Conservation (phyloP, 1,140 invertebrate species). For the Myzus persicae region DNA sequence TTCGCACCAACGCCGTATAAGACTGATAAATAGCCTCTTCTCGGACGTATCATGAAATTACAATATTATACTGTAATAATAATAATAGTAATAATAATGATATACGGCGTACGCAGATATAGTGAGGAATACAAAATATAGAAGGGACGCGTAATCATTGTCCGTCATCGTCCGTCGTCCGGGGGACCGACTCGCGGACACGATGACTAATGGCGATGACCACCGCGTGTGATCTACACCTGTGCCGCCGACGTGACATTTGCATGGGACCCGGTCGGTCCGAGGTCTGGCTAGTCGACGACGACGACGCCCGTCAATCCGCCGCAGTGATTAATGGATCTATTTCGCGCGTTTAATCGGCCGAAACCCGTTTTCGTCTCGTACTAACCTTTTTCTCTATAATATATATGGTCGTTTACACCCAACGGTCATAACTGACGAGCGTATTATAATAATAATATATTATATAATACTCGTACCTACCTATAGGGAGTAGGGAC, state of each 20-base stretch:
- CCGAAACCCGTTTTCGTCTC: background rate
- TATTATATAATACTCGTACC: background rate
- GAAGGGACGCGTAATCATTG: background rate
- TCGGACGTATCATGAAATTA: background rate
- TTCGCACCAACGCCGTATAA: background rate
- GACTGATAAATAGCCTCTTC: constrained; percentile 31
- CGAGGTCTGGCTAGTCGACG: background rate
- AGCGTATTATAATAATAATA: background rate
- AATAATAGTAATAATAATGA: background rate
- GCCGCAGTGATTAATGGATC: background rate
- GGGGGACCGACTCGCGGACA: background rate
- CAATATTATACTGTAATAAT: background rate
- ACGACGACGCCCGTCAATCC: background rate
- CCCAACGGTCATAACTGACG: background rate
- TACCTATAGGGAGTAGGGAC: background rate
- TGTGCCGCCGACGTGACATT: background rate
- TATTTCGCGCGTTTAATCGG: constrained; percentile 5
- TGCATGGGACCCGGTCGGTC: background rate
- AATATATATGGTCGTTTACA: background rate
- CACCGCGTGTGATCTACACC: background rate
- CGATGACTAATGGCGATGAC: constrained; percentile 32
- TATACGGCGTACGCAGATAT: background rate
- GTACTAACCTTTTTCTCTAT: background rate
- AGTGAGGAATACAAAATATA: background rate
- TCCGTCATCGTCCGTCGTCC: constrained; percentile 17